A percentile compares a stretch with the other conserved stretches of the same genome.
Conservation (phyloP, 2,797 vertebrate species). For the Malacoctenus gilli region DNA sequence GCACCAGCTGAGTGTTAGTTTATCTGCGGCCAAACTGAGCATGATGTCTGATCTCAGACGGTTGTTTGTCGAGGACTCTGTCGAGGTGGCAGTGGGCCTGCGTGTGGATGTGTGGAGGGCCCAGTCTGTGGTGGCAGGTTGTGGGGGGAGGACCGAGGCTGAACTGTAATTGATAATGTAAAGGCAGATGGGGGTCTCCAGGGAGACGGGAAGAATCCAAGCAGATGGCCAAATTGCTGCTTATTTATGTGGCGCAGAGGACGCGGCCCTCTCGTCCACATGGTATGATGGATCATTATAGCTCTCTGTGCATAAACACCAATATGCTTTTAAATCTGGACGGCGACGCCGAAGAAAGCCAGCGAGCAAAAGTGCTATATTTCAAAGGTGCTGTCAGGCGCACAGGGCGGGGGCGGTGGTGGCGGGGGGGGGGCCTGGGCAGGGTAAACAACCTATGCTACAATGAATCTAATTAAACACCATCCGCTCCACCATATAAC, state of each 20-base stretch:
- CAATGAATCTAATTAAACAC: conserved; percentile 81
- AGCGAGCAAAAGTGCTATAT: conserved; percentile 83
- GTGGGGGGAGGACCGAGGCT: conserved; percentile 81
- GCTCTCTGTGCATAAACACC: conserved; percentile 93
- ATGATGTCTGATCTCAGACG: conserved; percentile 56
- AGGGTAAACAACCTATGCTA: conserved; percentile 85
- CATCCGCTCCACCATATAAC: conserved; percentile 58
- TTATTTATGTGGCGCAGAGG: conserved; percentile 96
- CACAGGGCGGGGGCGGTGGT: conserved; percentile 1
- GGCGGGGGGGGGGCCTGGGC: conserved; percentile 23
- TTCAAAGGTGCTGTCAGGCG: conserved; percentile 87
- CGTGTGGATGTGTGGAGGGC: not conserved
- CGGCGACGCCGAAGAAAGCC: conserved; percentile 83
- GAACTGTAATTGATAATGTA: conserved; percentile 99
- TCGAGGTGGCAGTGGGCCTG: not conserved
- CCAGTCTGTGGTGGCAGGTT: not conserved
- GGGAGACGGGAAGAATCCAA: conserved; percentile 93
- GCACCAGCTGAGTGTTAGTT: too few relatives aligned
- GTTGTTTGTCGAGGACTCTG: conserved; percentile 13
- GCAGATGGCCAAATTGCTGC: conserved; percentile 97
- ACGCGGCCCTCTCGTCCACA: conserved; percentile 73
- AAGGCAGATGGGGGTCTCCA: conserved; percentile 97
- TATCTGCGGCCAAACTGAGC: not conserved
- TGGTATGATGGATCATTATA: conserved; percentile 98
- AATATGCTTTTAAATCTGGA: conserved; percentile 99